phyloP scores from a whole-genome alignment of 2,888 invertebrate species.

The Hecatera dysodea region DNA sequence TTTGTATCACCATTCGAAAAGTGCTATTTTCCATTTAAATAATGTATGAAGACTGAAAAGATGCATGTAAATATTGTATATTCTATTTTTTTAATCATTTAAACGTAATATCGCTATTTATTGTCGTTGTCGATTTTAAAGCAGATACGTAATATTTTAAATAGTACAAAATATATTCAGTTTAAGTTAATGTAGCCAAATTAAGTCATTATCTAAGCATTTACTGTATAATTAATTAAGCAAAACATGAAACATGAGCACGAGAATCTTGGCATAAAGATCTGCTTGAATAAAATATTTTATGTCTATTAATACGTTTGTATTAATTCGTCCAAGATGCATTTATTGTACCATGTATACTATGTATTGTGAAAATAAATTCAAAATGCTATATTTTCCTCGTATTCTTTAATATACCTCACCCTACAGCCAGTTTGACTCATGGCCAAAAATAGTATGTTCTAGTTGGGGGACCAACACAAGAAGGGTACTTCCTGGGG shows the following conservation, averaged over 20 bases:
- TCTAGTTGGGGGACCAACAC: slow-evolving; percentile 6
- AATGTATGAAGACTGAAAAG: slow-evolving; percentile 67
- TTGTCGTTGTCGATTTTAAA: slow-evolving; percentile 60
- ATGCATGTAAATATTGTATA: slow-evolving; percentile 69
- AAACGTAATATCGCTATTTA: slow-evolving; percentile 64
- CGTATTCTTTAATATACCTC: slow-evolving; percentile 11
- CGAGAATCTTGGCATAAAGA: slow-evolving; percentile 55
- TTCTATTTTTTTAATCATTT: slow-evolving; percentile 56
- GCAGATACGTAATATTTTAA: slow-evolving; percentile 70
- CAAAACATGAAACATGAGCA: slow-evolving; percentile 55
- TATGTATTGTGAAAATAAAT: slow-evolving; percentile 72
- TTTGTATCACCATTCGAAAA: slow-evolving; percentile 20
- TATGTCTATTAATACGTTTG: slow-evolving; percentile 74
- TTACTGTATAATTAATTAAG: slow-evolving; percentile 55
- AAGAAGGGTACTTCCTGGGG: slow-evolving; percentile 34
- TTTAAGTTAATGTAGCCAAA: slow-evolving; percentile 63
- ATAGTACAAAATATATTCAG: slow-evolving; percentile 80
- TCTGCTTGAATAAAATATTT: slow-evolving; percentile 56
- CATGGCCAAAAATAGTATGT: slow-evolving; percentile 20
- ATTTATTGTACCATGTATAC: slow-evolving; percentile 80
- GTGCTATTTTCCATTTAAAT: slow-evolving; percentile 62
- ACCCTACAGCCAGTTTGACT: background rate
- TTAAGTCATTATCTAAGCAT: slow-evolving; percentile 63
- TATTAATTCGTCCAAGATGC: slow-evolving; percentile 82
- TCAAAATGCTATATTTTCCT: slow-evolving; percentile 35